phyloP scores from a whole-genome alignment of 2,888 invertebrate species.

The Ischnus inquisitorius region DNA sequence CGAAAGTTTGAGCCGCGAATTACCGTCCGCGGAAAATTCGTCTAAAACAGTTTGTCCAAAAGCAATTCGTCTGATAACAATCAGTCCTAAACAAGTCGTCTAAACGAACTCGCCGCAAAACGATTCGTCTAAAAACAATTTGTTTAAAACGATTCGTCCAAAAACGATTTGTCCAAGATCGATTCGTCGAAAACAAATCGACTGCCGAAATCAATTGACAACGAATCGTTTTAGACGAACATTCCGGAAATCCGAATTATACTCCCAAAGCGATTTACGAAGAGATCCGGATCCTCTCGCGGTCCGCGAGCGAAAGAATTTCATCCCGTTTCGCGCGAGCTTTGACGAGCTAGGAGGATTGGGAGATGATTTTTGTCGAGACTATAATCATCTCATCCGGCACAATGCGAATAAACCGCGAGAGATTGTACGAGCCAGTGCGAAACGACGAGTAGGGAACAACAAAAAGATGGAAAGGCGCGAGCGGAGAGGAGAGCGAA shows the following conservation, averaged over 20 bases:
- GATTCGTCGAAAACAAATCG: too few species aligned
- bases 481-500: not conserved
- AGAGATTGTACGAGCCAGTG: conserved; percentile 32
- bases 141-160: too few species aligned
- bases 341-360: not conserved
- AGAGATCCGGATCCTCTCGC: conserved; percentile 7
- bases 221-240: too few species aligned
- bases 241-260: too few species aligned
- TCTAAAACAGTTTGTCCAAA: too few species aligned
- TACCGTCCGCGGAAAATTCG: too few species aligned
- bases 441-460: not conserved
- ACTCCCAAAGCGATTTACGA: not conserved
- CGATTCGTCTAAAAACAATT: too few species aligned
- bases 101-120: too few species aligned
- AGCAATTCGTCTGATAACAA: too few species aligned
- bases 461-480: conserved; percentile 4
- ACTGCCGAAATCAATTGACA: too few species aligned
- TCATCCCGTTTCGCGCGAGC: not conserved
- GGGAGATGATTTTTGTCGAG: conserved; percentile 3
- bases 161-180: too few species aligned
- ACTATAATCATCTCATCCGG: not conserved
- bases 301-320: conserved; percentile 3
- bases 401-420: conserved; percentile 36
- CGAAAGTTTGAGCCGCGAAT: conserved; percentile 2
- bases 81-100: too few species aligned